A percentile compares a stretch with the other conserved stretches of the same genome.
These are phyloP conservation scores for Cyanocitta stelleri DNA, from an alignment of 2,113 vertebrate species.

Conservation along the genomic window DNA sequence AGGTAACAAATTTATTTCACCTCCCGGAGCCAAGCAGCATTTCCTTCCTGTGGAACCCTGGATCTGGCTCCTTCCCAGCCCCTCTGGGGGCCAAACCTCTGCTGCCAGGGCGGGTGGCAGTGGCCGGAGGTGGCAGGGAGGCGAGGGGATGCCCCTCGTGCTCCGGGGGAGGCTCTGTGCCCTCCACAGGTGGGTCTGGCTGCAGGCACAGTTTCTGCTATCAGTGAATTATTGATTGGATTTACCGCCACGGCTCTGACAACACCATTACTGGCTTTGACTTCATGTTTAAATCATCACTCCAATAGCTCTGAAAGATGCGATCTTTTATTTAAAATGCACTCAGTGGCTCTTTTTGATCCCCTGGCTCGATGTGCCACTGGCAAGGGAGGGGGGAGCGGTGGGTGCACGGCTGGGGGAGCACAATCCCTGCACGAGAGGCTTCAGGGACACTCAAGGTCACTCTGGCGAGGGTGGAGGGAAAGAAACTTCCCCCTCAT, in stretches of 20 bases:
- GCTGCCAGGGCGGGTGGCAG: neutral
- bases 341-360: neutral
- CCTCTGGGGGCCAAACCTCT: neutral
- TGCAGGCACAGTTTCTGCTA: neutral
- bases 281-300: constrained; percentile 7
- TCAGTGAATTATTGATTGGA: constrained; percentile 39
- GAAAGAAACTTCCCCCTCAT: neutral
- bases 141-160: fast-evolving
- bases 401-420: fast-evolving
- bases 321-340: neutral
- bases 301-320: neutral
- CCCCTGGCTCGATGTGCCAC: neutral
- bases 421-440: neutral
- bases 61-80: neutral
- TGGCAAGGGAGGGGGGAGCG: neutral
- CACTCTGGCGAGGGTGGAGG: too few relatives aligned
- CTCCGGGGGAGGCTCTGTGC: neutral
- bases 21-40: fast-evolving
- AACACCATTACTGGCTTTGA: neutral
- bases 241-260: neutral
- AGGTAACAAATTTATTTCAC: neutral
- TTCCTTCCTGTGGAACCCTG: neutral
- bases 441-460: neutral
- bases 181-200: neutral
- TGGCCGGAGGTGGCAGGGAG: neutral